Base-by-base conservation (phyloP, 2,888 invertebrate species). In the Argyra leucocephala region DNA sequence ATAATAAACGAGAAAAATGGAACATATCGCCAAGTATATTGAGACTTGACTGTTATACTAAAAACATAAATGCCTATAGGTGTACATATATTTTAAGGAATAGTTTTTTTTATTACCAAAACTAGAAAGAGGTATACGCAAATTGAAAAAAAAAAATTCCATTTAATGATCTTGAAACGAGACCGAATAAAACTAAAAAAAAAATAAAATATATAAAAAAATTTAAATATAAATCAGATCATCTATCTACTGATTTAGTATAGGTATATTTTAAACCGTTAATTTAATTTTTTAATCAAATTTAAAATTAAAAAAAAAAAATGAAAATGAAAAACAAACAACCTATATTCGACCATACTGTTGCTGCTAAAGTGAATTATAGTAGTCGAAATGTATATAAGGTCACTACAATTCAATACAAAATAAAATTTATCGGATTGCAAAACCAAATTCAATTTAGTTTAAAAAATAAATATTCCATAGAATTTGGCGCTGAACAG, bases 151-250 rank as follows among this genome's bases (percentile, higher is more conserved):
- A 48, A 37, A 3, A 37, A 48, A 48, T 18, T 48, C 15, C 3
- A 48, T 48, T 48, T 48, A 18, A 48, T 18, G 48, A 48, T 18
- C 48, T 48, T 48, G 9, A 31, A 31, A 7, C 10, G 10, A 31
- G 48, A 48, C 5, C 48, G 12, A 18, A 12, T 48, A 48, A 48
- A 48, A 31, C 31, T 31, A 10, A n/a, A 18, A 18, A 48, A n/a
- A 15, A 48, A 15, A 48, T 48, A 48, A 48, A 48, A 48, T 12
- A 48, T 31, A 7, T 31, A 31, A 31, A 5, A 12, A 9, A 18
- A 12, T 31, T 31, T 48, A 48, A 48, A 48, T 48, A 48, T 48
- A 48, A 48, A 48, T 48, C 48, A 48, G 48, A 48, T 48, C 48
- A 48, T 48, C 37, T 26, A 26, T 7, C 12, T 9, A 9, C 48